Evolutionary conservation across 2,888 invertebrate genomes (phyloP).

Genomic region (Pherbina coryleti): DNA sequence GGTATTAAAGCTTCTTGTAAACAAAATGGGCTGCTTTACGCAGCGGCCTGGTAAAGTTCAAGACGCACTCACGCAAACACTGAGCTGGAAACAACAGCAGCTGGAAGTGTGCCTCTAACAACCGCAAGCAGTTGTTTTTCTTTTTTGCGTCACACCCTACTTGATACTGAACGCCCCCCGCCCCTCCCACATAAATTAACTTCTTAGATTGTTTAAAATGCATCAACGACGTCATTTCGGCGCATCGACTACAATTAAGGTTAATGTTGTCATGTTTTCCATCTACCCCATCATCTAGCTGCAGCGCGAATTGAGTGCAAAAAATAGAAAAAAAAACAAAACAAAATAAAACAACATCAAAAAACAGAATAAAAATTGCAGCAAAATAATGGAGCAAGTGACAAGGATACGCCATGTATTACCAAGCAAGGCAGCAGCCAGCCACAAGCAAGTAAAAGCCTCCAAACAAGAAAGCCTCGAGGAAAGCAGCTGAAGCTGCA

Average conservation of each 20-base stretch:
- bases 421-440: neutral
- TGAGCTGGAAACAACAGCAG: neutral
- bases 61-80: neutral
- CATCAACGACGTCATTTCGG: slow-evolving; percentile 1
- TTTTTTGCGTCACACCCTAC: slow-evolving; percentile 12
- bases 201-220: neutral
- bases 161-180: neutral
- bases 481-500: neutral
- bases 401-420: slow-evolving; percentile 3
- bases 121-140: neutral
- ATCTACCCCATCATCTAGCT: neutral
- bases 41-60: neutral
- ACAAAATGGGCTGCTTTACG: neutral
- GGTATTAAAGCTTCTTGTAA: too few species aligned
- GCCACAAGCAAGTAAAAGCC: neutral
- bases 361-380: neutral
- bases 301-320: neutral
- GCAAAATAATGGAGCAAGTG: slow-evolving; percentile 1
- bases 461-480: neutral
- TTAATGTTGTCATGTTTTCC: slow-evolving; percentile 3
- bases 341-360: neutral
- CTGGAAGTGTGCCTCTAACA: slow-evolving; percentile 15
- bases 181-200: neutral
- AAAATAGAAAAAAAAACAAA: neutral
- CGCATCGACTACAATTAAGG: slow-evolving; percentile 22